Conservation (phyloP, 1,140 invertebrate species). For the Thaumatotibia leucotreta region DNA sequence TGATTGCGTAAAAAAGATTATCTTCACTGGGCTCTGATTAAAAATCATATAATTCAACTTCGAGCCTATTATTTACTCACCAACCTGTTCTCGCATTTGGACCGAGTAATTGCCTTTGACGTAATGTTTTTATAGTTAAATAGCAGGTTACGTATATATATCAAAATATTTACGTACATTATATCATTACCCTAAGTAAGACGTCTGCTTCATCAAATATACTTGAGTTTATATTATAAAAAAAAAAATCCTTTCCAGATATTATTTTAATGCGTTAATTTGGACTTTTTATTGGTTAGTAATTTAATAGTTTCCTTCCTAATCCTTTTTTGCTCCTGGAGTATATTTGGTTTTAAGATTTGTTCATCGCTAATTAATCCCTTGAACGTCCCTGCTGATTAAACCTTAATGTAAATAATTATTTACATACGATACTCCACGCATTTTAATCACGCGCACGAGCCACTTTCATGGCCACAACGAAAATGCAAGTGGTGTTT, state of each 20-base stretch:
- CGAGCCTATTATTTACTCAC: conserved; percentile 2
- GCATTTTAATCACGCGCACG: not conserved
- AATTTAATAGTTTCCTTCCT: too few relatives aligned
- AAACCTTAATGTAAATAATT: too few relatives aligned
- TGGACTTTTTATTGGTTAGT: too few relatives aligned
- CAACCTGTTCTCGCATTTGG: not conserved
- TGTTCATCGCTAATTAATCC: too few relatives aligned
- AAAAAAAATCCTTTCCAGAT: too few relatives aligned
- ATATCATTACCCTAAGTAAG: not conserved
- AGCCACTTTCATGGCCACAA: not conserved
- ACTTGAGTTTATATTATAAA: not conserved
- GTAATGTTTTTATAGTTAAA: not conserved
- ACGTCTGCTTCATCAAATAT: not conserved
- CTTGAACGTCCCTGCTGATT: too few relatives aligned
- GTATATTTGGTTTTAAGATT: too few relatives aligned
- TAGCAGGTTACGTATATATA: not conserved
- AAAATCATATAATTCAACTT: not conserved
- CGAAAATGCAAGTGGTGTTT: not conserved
- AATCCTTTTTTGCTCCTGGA: too few relatives aligned
- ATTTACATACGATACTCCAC: too few relatives aligned
- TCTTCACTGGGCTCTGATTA: not conserved
- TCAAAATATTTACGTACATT: not conserved
- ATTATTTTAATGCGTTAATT: too few relatives aligned
- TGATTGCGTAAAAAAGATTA: conserved; percentile 6
- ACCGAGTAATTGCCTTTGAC: conserved; percentile 2